Evolutionary conservation across 2,888 invertebrate genomes (phyloP), one percentile per base, ranked within the genome.

Genomic region (Noctua janthe): DNA sequence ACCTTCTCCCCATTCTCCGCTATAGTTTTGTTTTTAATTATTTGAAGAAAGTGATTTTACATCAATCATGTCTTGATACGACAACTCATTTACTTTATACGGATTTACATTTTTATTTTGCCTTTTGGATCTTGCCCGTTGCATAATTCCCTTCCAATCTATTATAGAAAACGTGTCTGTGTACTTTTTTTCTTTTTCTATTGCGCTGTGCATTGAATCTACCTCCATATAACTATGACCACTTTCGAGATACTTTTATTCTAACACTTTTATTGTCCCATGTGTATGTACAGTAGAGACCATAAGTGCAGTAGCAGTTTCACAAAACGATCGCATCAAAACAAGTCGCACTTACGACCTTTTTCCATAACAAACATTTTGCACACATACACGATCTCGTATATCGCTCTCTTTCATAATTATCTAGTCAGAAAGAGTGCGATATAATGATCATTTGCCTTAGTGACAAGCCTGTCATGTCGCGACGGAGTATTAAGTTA

Each of bases 1-100:
- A 81, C 76, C 39, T 29, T 29, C 29, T 77, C 73, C 29, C 74
- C 80, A 70, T 74, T 74, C 70, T 73, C 70, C 56, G 73, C 72
- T 74, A 76, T 56, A 76, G 69, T 67, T 72, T 72, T 81, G 72
- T 76, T 81, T 69, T 69, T 76, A 51, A 80, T 80, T 43, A 80
- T 76, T 56, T 47, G 29, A 47, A 74, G 74, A 13, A 59, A 79
- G 49, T 43, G 62, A 8, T 75, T 79, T 79, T 64, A 79, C 79
- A 62, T 71, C 76, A 29, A 71, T 73, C 73, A 83, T 77, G 59
- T 83, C 66, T 51, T 78, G 74, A 64, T 78, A 81, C 23, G 67
- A 69, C 17, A 78, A 66, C 39, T 71, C 39, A 29, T 6, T 56
- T 67, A 74, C 49, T 17, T 78, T 70, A 74, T 74, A 78, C 6